Evolutionary conservation across 2,113 vertebrate genomes (phyloP).

Genomic region (Myotis brandtii): DNA sequence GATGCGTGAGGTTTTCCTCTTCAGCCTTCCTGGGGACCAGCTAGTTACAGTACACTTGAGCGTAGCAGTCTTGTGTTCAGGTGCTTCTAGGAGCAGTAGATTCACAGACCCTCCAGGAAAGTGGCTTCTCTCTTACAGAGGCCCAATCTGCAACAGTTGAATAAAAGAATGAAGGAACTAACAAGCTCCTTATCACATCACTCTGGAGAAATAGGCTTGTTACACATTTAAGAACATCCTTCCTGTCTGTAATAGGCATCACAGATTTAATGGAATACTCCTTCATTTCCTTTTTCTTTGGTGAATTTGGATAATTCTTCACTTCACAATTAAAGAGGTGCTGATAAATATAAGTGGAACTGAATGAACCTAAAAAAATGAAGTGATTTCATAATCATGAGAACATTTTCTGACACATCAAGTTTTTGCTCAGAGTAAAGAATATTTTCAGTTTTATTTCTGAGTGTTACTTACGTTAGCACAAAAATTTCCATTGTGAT

Average conservation of each 20-base stretch:
- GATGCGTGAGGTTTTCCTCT: not conserved
- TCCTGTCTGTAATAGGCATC: not conserved
- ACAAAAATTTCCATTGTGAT: not conserved
- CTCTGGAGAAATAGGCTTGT: not conserved
- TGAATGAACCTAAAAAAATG: not conserved
- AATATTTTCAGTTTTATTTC: not conserved
- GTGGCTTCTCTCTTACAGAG: not conserved
- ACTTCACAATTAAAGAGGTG: not conserved
- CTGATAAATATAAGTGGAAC: not conserved
- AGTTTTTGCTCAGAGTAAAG: not conserved
- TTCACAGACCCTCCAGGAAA: not conserved
- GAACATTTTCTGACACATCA: not conserved
- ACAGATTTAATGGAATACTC: not conserved
- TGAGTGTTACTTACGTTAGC: not conserved
- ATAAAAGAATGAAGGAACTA: not conserved
- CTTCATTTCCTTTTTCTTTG: not conserved
- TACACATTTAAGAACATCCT: not conserved
- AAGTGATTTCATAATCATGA: not conserved
- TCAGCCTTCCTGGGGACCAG: not conserved
- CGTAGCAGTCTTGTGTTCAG: not conserved
- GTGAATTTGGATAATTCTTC: not conserved
- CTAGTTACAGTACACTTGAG: not conserved
- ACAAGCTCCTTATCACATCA: not conserved
- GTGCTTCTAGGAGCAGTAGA: not conserved
- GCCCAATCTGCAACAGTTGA: not conserved